These are phyloP conservation scores for Paraplagusia blochii DNA, from an alignment of 2,113 vertebrate species.

Conservation along the genomic window DNA sequence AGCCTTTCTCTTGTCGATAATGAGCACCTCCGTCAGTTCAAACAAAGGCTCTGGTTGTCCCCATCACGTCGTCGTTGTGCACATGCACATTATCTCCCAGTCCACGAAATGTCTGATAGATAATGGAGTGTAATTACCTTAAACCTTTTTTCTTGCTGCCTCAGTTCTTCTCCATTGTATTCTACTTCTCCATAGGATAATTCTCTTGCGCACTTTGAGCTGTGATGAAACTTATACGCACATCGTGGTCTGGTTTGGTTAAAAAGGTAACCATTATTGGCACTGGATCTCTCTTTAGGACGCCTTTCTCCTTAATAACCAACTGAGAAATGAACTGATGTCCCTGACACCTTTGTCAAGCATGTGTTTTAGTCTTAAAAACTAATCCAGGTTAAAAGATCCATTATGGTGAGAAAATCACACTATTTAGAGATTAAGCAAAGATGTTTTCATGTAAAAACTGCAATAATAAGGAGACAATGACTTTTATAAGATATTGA, in stretches of 20 bases:
- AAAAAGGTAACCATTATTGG: constrained; percentile 29
- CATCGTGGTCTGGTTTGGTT: constrained; percentile 4
- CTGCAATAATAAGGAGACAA: background rate
- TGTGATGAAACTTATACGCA: constrained; percentile 28
- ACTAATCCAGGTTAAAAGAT: background rate
- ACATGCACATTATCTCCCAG: constrained; percentile 61
- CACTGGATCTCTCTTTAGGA: constrained; percentile 22
- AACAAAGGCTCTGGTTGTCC: constrained; percentile 67
- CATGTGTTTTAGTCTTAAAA: background rate
- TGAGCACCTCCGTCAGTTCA: constrained; percentile 62
- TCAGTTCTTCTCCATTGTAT: constrained; percentile 57
- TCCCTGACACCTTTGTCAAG: background rate
- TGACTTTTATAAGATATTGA: too few species aligned
- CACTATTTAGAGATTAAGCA: background rate
- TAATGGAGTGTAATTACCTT: constrained; percentile 63
- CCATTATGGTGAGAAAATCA: background rate
- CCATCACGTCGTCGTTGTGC: constrained; percentile 42
- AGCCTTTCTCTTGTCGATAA: constrained; percentile 52
- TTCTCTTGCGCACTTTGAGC: constrained; percentile 29
- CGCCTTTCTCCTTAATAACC: background rate
- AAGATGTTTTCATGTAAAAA: background rate
- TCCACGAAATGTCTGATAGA: constrained; percentile 57
- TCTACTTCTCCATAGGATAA: constrained; percentile 31
- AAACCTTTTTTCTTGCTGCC: constrained; percentile 56
- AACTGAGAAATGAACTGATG: constrained; percentile 6